Evolutionary conservation across 2,113 vertebrate species (phyloP).

Genomic region (Morone saxatilis): DNA sequence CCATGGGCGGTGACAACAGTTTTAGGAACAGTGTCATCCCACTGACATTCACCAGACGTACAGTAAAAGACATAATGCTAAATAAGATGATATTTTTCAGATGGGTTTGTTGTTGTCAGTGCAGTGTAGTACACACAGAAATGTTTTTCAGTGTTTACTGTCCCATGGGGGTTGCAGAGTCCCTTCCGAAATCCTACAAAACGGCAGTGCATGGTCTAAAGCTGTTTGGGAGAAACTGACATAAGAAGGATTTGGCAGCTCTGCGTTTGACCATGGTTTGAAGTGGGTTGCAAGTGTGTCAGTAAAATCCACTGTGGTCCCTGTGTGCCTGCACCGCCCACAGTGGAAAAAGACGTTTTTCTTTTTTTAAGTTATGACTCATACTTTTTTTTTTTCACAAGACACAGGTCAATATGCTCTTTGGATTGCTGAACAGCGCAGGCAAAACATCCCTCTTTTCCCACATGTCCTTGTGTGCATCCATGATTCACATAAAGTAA

Average conservation of each 20-base stretch:
- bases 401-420: conserved; percentile 21
- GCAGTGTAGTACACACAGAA: neutral
- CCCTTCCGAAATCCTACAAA: neutral
- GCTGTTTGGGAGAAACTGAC: conserved; percentile 24
- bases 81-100: neutral
- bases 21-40: neutral
- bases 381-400: conserved; percentile 44
- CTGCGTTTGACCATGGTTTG: conserved; percentile 24
- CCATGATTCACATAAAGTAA: conserved; percentile 3
- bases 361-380: conserved; percentile 62
- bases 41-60: neutral
- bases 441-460: conserved; percentile 4
- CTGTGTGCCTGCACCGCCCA: conserved; percentile 49
- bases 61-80: neutral
- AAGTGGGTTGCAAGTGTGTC: conserved; percentile 43
- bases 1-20: conserved; percentile 11
- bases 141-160: neutral
- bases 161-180: neutral
- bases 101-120: neutral
- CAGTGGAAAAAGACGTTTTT: conserved; percentile 42
- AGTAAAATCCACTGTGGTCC: conserved; percentile 34
- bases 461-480: neutral
- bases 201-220: neutral
- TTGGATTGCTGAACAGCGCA: neutral
- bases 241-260: conserved; percentile 53